These are phyloP conservation scores for Seira sanloemensis DNA, from an alignment of 2,888 invertebrate species.

Conservation along the genomic window DNA sequence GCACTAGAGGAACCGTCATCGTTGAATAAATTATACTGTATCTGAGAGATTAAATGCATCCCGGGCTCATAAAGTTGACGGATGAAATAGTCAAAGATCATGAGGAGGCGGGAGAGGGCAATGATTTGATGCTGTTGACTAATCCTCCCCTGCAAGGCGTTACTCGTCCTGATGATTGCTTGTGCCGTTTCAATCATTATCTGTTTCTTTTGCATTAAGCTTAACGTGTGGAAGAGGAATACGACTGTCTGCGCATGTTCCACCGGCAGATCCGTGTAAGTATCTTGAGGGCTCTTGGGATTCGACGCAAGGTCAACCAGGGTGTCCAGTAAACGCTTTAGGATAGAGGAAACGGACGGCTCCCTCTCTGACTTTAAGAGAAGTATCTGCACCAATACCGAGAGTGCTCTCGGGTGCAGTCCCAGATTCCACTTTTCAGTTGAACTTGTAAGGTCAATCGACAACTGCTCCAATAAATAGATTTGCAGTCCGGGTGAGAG, in stretches of 20 bases:
- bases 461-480: conserved; percentile 83
- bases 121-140: conserved; percentile 81
- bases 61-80: conserved; percentile 96
- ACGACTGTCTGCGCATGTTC: conserved; percentile 95
- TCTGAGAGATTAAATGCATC: conserved; percentile 88
- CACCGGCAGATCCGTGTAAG: conserved; percentile 76
- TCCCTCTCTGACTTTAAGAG: conserved; percentile 91
- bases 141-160: conserved; percentile 63
- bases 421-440: conserved; percentile 84
- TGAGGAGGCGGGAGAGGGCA: conserved; percentile 87
- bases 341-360: conserved; percentile 91
- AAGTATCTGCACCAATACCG: conserved; percentile 89
- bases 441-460: conserved; percentile 80
- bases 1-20: conserved; percentile 76
- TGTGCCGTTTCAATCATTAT: conserved; percentile 82
- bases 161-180: conserved; percentile 70
- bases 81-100: conserved; percentile 95
- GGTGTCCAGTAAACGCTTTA: conserved; percentile 93
- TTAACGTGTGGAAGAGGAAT: conserved; percentile 95
- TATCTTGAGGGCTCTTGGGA: conserved; percentile 29
- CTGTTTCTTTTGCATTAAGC: conserved; percentile 97
- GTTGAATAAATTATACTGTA: conserved; percentile 88
- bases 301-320: conserved; percentile 86
- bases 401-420: conserved; percentile 86
- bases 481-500: conserved; percentile 83